Evolutionary conservation across 2,797 vertebrate genomes (phyloP), one percentile per base, ranked within the genome.

Genomic region (Micromesistius poutassou): DNA sequence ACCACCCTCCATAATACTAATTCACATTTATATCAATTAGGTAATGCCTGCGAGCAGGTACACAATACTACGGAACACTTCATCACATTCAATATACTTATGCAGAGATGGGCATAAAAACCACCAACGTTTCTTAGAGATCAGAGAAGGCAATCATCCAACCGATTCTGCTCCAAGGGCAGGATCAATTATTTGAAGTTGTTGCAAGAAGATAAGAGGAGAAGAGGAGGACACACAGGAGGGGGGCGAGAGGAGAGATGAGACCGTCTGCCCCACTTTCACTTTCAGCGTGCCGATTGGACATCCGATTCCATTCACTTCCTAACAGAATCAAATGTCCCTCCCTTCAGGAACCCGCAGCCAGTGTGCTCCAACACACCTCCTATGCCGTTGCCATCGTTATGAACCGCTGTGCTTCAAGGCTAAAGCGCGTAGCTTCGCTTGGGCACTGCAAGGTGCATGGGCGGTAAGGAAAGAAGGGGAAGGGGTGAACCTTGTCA

Each of bases 401-500:
- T 13, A 30, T 28, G 28, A 76, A 71, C 16, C 28, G 82, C 76
- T 76, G 78, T 3, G 74, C 36, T 81, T 80, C 12, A 55, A 55
- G n/a, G 9, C 25, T 1, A 4, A 55, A 71, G 73, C 80, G 38
- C 33, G 83, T 3, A 35, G 33, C 82, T 82, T 76, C 0, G 77
- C 73, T 86, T 72, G 86, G 79, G 81, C 73, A 72, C 74, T 33
- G 4, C 55, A 78, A 82, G 82, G 72, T 35, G 72, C 83, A 76
- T 74, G 78, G 76, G 80, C 73, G 77, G 79, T 77, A 5, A 71
- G 80, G 76, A 83, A 71, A 9, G 79, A 71, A 76, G 55, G 42
- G n/a, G 55, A 22, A 7, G 55, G n/a, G 46, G 28, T 25, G 30
- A n/a, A 12, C 30, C 8, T 14, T 30, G 25, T 71, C 14, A 6